Evolutionary conservation across 2,113 vertebrate species (phyloP).

Genomic region (Cochlearius cochlearius): DNA sequence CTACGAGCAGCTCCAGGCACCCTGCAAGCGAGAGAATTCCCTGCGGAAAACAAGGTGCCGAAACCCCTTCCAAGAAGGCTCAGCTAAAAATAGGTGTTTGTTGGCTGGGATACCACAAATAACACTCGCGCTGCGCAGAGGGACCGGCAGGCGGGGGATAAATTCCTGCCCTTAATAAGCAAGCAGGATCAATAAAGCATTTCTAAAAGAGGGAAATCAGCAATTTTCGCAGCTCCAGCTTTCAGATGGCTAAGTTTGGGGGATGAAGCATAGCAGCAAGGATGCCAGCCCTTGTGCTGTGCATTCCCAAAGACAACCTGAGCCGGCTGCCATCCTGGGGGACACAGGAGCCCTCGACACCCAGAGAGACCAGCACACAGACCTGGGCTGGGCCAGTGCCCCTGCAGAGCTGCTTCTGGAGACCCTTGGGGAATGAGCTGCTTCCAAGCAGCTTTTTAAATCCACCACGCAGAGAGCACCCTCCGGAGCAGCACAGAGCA

Average conservation of each 20-base stretch:
- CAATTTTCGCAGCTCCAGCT: background rate
- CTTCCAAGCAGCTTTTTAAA: background rate
- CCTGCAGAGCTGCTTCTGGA: background rate
- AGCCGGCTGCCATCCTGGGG: background rate
- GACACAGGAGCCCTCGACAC: rapidly evolving
- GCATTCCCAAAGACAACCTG: background rate
- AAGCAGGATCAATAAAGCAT: background rate
- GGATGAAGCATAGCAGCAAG: background rate
- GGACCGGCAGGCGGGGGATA: background rate
- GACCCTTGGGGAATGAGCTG: background rate
- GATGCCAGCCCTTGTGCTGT: background rate
- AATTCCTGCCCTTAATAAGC: conserved; percentile 38
- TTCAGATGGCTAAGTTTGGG: background rate
- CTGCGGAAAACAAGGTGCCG: background rate
- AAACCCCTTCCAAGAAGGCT: background rate
- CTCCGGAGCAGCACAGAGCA: background rate
- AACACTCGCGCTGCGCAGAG: background rate
- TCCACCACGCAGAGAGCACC: background rate
- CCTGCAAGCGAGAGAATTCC: background rate
- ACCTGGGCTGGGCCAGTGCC: background rate
- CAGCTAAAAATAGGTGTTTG: conserved; percentile 47
- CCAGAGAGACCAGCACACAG: background rate
- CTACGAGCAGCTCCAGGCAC: background rate
- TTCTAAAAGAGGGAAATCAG: background rate
- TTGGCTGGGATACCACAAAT: background rate